A percentile compares a stretch with the other conserved stretches of the same genome.
Conservation (phyloP, 2,113 vertebrate species). For the Nematolebias whitei region DNA sequence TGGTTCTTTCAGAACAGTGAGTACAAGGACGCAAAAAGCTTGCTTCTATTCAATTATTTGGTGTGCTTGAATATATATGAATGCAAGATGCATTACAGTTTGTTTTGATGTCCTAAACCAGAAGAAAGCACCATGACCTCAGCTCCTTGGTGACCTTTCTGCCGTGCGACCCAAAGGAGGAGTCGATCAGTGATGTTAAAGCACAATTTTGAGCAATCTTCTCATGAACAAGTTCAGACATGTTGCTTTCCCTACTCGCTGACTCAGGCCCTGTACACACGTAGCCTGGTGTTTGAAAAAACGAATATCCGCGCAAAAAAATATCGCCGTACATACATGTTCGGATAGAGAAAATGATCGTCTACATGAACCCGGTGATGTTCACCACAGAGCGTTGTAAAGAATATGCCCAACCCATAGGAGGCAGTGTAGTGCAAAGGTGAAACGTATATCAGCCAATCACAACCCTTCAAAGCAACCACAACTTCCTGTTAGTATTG, state of each 20-base stretch:
- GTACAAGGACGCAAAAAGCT: background rate
- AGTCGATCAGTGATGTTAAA: constrained; percentile 55
- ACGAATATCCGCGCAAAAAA: too few relatives aligned
- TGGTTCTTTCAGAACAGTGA: background rate
- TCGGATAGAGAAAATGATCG: too few relatives aligned
- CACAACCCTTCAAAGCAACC: too few relatives aligned
- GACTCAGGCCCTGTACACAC: too few relatives aligned
- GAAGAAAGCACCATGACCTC: constrained; percentile 28
- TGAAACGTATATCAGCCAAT: too few relatives aligned
- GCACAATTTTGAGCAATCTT: constrained; percentile 40
- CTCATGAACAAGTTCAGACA: constrained; percentile 21
- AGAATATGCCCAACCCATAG: too few relatives aligned
- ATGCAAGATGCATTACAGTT: constrained; percentile 13
- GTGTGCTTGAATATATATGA: constrained; percentile 5
- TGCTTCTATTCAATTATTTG: background rate
- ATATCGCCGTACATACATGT: too few relatives aligned
- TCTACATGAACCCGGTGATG: too few relatives aligned
- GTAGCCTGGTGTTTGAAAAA: too few relatives aligned
- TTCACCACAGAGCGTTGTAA: too few relatives aligned
- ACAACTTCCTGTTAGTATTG: too few relatives aligned
- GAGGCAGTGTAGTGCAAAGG: too few relatives aligned
- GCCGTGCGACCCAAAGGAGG: constrained; percentile 35
- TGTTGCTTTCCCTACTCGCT: background rate
- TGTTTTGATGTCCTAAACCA: constrained; percentile 54
- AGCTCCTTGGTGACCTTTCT: constrained; percentile 45